These are phyloP conservation scores for Ganaspis brasiliensis DNA, from an alignment of 2,888 invertebrate genomes.

Conservation along the genomic window DNA sequence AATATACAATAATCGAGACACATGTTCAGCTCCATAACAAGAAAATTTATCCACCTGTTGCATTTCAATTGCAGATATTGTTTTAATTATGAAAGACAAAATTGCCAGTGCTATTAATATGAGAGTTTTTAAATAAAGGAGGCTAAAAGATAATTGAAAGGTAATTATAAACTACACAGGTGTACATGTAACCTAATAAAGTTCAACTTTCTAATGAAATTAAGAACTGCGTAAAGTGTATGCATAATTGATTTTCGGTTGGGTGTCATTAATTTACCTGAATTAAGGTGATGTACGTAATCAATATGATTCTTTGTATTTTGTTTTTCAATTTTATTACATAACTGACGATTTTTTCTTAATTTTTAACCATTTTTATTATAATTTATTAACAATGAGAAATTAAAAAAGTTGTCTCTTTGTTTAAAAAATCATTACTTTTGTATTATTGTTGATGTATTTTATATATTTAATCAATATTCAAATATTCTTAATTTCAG, in stretches of 20 bases:
- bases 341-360: too few species aligned
- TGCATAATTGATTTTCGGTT: slow-evolving; percentile 9
- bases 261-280: background rate
- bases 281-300: background rate
- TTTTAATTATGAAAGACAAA: slow-evolving; percentile 21
- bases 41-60: slow-evolving; percentile 6
- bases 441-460: too few species aligned
- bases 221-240: background rate
- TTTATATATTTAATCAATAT: too few species aligned
- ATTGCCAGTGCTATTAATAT: background rate
- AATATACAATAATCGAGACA: background rate
- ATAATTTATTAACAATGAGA: too few species aligned
- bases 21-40: background rate
- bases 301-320: background rate
- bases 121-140: background rate
- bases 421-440: too few species aligned
- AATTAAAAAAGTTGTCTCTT: too few species aligned
- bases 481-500: too few species aligned
- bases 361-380: too few species aligned
- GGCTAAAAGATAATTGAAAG: slow-evolving; percentile 8
- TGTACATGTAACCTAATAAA: slow-evolving; percentile 17
- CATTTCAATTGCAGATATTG: slow-evolving; percentile 29
- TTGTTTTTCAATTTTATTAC: background rate
- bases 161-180: slow-evolving; percentile 7
- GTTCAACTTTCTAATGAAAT: slow-evolving; percentile 13